Evolutionary conservation across 2,888 invertebrate species (phyloP), one percentile per base, ranked within the genome.

Genomic region (Tiliacea citrago): DNA sequence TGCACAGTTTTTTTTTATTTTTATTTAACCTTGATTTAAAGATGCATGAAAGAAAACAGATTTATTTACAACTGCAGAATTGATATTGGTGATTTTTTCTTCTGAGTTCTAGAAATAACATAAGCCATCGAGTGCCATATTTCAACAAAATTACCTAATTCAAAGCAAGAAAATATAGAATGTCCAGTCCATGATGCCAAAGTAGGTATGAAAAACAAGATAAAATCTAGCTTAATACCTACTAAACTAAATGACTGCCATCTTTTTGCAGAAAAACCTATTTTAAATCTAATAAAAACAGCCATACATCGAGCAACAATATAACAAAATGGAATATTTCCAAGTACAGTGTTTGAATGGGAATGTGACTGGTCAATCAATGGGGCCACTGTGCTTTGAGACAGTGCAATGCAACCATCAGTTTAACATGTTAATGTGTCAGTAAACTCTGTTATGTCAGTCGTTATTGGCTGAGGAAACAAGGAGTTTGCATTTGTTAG

Each of bases 381-480:
- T 86, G 86, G 77, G 74, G 60, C 68, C 87, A 81, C 89, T 90
- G 86, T 84, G 60, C 58, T 58, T 61, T 74, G 77, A 75, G 81
- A 81, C 87, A 81, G 83, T 73, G 83, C 77, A 81, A 75, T 79
- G 85, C 82, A 82, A 85, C 85, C 88, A 77, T 73, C 24, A 78
- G 75, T 81, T 77, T 84, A 68, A 84, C 82, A 88, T 82, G 88
- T 85, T 86, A 88, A 85, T 86, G 76, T 88, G 87, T 86, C 81
- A 88, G 88, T 87, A 82, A 82, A 88, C 83, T 79, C 79, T 78
- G 85, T 89, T 88, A 86, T 84, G 84, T 89, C 83, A 85, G 74
- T 73, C 18, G 1, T 83, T 81, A 81, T 79, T 82, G 57, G 67
- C 62, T 75, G 58, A 45, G 62, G 63, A 73, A 82, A 78, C 62